These are phyloP conservation scores for Lasioglossum oenotherae DNA, from an alignment of 2,888 invertebrate genomes.

Conservation along the genomic window DNA sequence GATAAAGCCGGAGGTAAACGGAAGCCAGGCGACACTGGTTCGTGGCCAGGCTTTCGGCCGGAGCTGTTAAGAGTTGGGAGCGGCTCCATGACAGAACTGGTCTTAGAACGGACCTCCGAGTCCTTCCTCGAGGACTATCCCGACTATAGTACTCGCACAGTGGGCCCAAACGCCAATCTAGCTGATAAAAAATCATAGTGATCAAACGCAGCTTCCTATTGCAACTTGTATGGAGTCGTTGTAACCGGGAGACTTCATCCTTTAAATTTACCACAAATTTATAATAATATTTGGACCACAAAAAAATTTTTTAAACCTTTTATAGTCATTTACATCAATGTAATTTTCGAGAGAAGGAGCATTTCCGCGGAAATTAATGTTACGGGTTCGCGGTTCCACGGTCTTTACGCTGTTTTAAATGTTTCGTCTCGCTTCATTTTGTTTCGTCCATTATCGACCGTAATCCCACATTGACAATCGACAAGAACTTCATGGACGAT, in stretches of 20 bases:
- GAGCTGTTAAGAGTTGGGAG: constrained; percentile 73
- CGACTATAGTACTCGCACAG: not conserved
- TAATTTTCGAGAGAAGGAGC: no score
- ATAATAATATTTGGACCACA: no score
- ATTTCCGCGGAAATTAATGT: no score
- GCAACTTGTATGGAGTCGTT: no score
- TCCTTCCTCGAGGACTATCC: constrained; percentile 43
- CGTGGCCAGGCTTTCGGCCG: constrained; percentile 71
- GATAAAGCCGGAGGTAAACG: constrained; percentile 71
- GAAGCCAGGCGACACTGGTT: constrained; percentile 73
- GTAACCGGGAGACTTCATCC: no score
- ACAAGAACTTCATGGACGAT: not conserved
- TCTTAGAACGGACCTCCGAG: constrained; percentile 66
- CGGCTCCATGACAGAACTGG: constrained; percentile 77
- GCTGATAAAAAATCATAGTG: no score
- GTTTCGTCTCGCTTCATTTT: constrained; percentile 35
- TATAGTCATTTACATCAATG: no score
- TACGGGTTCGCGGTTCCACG: not conserved
- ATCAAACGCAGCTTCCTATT: no score
- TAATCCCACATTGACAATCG: not conserved
- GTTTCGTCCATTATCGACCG: not conserved
- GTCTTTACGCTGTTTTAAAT: not conserved
- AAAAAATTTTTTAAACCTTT: no score
- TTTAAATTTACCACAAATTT: no score
- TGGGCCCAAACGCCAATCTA: no score